These are phyloP conservation scores for Chamaea fasciata DNA, from an alignment of 2,113 vertebrate species.

Conservation along the genomic window DNA sequence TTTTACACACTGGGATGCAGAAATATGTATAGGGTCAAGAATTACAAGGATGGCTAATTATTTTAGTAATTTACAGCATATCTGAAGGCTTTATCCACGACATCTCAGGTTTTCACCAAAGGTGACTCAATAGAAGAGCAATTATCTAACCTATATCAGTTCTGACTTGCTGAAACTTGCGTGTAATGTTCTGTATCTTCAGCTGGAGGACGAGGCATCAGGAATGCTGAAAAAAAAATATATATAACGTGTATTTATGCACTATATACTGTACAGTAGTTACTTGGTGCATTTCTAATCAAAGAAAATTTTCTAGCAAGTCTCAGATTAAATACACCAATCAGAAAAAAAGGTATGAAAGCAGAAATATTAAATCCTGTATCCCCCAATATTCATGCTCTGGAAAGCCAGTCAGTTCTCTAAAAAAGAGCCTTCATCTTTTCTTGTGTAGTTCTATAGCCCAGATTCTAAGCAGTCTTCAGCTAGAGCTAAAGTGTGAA, in stretches of 20 bases:
- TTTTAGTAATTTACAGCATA: neutral
- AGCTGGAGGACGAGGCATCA: neutral
- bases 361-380: neutral
- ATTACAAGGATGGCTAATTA: neutral
- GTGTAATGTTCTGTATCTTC: neutral
- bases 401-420: neutral
- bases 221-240: neutral
- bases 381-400: neutral
- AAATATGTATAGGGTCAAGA: neutral
- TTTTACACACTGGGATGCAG: neutral
- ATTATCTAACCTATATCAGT: neutral
- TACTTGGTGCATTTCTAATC: neutral
- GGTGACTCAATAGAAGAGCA: neutral
- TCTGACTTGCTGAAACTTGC: neutral
- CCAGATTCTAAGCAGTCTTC: neutral
- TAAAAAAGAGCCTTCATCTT: neutral
- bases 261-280: neutral
- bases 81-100: neutral
- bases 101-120: neutral
- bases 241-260: fast-evolving
- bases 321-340: neutral
- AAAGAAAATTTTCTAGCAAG: neutral
- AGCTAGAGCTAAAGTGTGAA: neutral
- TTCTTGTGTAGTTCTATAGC: neutral
- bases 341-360: neutral